Evolutionary conservation across 2,113 vertebrate genomes (phyloP).

Genomic region (Pachyramphus minor): DNA sequence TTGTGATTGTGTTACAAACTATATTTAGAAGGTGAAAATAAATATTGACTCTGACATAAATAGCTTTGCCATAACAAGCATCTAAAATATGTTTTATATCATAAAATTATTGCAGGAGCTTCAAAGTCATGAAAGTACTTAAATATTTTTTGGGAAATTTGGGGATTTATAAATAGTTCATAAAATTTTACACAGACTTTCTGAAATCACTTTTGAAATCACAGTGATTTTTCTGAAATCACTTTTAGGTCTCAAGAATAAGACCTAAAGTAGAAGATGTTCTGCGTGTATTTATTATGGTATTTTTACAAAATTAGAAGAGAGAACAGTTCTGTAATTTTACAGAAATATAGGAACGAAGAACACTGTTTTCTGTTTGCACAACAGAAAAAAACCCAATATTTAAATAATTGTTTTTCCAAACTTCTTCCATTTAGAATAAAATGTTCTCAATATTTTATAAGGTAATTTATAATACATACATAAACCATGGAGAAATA

Average conservation of each 20-base stretch:
- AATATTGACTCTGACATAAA: neutral
- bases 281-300: neutral
- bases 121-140: neutral
- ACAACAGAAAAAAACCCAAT: fast-evolving
- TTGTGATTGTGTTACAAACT: neutral
- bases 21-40: neutral
- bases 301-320: neutral
- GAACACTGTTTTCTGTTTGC: neutral
- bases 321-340: neutral
- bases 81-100: neutral
- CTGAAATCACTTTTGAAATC: neutral
- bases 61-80: neutral
- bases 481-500: neutral
- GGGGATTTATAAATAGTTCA: neutral
- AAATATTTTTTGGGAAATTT: neutral
- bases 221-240: no score
- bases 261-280: neutral
- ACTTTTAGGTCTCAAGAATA: neutral
- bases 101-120: neutral
- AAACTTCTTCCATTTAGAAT: neutral
- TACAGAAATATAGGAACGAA: neutral
- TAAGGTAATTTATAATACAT: neutral
- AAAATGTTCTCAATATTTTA: neutral
- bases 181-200: neutral
- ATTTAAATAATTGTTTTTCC: neutral